Evolutionary conservation across 2,113 vertebrate species (phyloP), one percentile per base, ranked within the genome.

Genomic region (Odocoileus virginianus): DNA sequence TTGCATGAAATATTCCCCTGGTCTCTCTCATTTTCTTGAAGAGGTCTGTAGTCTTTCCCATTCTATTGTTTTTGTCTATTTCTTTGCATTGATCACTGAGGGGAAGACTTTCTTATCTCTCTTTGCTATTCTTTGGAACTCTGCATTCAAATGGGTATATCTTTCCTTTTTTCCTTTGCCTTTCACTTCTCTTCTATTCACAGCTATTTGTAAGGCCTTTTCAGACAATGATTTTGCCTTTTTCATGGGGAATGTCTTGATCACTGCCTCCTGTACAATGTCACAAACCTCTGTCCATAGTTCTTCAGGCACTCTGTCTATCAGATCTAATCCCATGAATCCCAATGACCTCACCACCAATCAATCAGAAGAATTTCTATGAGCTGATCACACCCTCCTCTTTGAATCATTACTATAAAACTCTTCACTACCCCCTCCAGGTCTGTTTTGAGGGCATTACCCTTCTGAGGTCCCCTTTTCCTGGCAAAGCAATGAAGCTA

Each of bases 381-480:
- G 78, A 52, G 10, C 17, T 52, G 76, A 33, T 52, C 47, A 52
- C 47, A 33, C 28, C 16, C 16, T 81, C 28, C 47, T 13, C 16
- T 81, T 52, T 81, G 9, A 81, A 81, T 10, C 28, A 52, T 52
- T 52, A 52, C 17, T 81, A 21, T 81, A 4, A 81, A 81, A 81
- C 78, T 33, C 47, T 33, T 52, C 47, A 81, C 30, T 81, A 81
- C 28, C 28, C 45, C 5, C 10, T 33, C 78, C 78, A 81, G 16
- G 30, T 81, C 3, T 21, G 16, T 81, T 33, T 52, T 81, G 30
- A 81, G 28, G 28, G 47, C 47, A 19, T 21, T 81, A 52, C 9
- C 47, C 78, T 0, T 0, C 28, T 81, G 47, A 33, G 28, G 30
- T 19, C 30, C 9, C 9, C 45, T 21, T 81, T 52, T 9, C 5